These are phyloP conservation scores for Nymphicus hollandicus DNA, from an alignment of 2,113 vertebrate genomes.

Conservation along the genomic window DNA sequence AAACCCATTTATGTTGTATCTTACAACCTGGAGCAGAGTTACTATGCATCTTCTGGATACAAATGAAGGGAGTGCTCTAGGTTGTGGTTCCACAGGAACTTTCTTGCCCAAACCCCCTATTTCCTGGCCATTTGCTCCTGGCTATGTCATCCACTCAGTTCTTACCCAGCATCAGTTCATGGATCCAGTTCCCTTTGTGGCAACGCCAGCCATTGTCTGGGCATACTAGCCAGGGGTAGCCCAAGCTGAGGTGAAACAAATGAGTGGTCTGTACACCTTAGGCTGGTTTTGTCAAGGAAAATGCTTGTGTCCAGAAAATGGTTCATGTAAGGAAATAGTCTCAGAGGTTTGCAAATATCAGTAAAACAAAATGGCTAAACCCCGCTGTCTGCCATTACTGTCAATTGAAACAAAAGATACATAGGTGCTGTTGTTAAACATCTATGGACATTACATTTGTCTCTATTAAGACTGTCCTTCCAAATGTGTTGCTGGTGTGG, in stretches of 20 bases:
- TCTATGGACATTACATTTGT: neutral
- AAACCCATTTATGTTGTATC: neutral
- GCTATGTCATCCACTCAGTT: neutral
- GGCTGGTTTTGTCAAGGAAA: neutral
- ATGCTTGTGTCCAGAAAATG: neutral
- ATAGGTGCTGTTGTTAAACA: neutral
- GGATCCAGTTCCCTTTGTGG: neutral
- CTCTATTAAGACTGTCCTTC: neutral
- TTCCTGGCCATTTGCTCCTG: neutral
- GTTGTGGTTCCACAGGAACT: neutral
- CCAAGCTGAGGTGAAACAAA: neutral
- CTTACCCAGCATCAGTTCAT: neutral
- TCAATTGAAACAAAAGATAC: neutral
- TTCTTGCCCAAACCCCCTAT: neutral
- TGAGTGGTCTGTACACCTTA: neutral
- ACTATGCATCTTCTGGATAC: neutral
- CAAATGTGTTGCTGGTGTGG: neutral
- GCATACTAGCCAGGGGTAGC: neutral
- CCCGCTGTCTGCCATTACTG: neutral
- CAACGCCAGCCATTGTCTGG: neutral
- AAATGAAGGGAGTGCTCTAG: neutral
- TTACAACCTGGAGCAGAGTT: neutral
- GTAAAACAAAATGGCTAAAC: neutral
- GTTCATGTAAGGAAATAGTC: neutral
- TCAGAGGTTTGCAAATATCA: neutral